Evolutionary conservation across 2,113 vertebrate species (phyloP).

Genomic region (Ptilorrhoa leucosticta): DNA sequence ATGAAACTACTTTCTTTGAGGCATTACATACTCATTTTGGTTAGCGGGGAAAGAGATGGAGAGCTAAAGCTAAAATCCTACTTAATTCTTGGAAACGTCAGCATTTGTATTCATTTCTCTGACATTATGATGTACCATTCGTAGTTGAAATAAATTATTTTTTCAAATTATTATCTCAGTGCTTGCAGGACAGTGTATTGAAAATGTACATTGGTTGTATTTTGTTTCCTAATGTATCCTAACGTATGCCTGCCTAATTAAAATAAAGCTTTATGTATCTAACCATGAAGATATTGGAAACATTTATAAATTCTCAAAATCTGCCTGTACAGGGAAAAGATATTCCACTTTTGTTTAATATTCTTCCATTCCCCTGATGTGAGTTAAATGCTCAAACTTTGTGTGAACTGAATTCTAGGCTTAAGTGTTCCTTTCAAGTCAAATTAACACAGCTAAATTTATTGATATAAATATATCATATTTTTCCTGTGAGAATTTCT

Average conservation of each 20-base stretch:
- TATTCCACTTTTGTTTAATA: background rate
- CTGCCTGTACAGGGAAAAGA: background rate
- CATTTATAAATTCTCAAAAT: background rate
- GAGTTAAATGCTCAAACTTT: background rate
- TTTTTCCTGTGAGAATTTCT: background rate
- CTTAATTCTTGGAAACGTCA: background rate
- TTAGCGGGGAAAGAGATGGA: background rate
- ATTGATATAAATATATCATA: background rate
- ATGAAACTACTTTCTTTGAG: background rate
- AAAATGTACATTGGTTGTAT: background rate
- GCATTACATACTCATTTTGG: background rate
- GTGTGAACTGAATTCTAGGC: background rate
- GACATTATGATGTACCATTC: background rate
- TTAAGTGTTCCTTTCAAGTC: background rate
- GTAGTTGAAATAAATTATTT: background rate
- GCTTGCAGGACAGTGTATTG: background rate
- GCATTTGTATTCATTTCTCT: conserved; percentile 8
- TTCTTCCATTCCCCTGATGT: background rate
- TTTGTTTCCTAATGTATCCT: background rate
- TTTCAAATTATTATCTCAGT: background rate
- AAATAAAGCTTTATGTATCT: background rate
- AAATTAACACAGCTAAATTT: background rate
- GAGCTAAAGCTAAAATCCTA: conserved; percentile 16
- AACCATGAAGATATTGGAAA: background rate
- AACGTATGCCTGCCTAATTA: background rate